A percentile compares a stretch with the other conserved stretches of the same genome.
These are phyloP conservation scores for Villa cingulata DNA, from an alignment of 2,888 invertebrate species.

Conservation along the genomic window DNA sequence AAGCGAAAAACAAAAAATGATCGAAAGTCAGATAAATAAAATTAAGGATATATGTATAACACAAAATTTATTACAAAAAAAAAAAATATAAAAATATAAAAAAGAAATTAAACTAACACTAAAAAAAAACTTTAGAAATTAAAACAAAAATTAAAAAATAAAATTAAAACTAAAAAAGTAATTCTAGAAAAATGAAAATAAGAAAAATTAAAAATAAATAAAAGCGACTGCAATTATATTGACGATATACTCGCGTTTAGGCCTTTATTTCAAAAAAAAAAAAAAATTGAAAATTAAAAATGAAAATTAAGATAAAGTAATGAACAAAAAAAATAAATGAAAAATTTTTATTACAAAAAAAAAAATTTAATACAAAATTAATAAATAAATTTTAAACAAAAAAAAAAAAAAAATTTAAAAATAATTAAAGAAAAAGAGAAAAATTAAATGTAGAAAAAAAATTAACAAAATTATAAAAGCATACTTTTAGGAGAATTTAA, in stretches of 20 bases:
- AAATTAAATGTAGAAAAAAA: slow-evolving; percentile 14
- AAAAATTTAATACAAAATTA: slow-evolving; percentile 8
- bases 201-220: background rate
- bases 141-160: slow-evolving; percentile 1
- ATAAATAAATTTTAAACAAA: slow-evolving; percentile 7
- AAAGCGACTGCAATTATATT: slow-evolving; percentile 41
- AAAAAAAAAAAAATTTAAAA: slow-evolving; percentile 7
- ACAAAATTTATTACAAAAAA: slow-evolving; percentile 8
- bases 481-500: background rate
- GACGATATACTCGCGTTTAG: slow-evolving; percentile 53
- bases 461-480: slow-evolving; percentile 10
- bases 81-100: slow-evolving; percentile 14
- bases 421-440: slow-evolving; percentile 6
- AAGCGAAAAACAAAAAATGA: too few relatives aligned
- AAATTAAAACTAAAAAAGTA: slow-evolving; percentile 1
- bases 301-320: slow-evolving; percentile 6
- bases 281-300: slow-evolving; percentile 33
- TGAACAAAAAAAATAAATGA: too few relatives aligned
- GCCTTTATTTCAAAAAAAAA: slow-evolving; percentile 47
- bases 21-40: too few relatives aligned
- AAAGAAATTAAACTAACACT: slow-evolving; percentile 15
- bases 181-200: background rate
- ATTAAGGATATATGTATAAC: too few relatives aligned
- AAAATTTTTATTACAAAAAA: slow-evolving; percentile 8
- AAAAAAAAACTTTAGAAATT: slow-evolving; percentile 2